Percentiles rank a stretch among this genome's conserved stretches.
Evolutionary conservation across 2,797 vertebrate species (phyloP).

Genomic region (Perodicticus potto): DNA sequence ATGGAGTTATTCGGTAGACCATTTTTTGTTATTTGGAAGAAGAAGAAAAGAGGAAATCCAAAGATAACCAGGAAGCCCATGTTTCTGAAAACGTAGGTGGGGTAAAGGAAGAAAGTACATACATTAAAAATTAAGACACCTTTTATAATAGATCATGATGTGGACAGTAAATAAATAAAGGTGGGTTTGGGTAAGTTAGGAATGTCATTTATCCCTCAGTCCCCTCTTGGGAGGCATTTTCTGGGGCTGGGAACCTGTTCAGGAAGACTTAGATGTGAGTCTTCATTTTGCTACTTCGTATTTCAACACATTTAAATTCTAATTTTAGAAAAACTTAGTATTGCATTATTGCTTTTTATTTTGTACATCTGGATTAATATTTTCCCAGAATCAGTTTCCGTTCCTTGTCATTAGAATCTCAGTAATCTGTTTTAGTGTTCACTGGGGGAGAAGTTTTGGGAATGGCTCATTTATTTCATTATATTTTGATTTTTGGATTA

Average conservation of each 20-base stretch:
- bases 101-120: not conserved
- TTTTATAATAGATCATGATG: not conserved
- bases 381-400: not conserved
- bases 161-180: not conserved
- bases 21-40: not conserved
- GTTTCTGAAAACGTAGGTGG: not conserved
- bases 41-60: not conserved
- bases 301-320: conserved; percentile 50
- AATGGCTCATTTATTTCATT: not conserved
- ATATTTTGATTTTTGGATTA: not conserved
- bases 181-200: not conserved
- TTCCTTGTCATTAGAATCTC: not conserved
- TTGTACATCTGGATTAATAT: not conserved
- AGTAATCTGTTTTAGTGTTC: not conserved
- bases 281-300: not conserved
- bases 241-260: not conserved
- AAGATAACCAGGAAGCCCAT: not conserved
- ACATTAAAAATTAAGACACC: not conserved
- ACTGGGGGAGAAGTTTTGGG: not conserved
- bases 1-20: not conserved
- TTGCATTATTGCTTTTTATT: not conserved
- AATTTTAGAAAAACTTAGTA: not conserved
- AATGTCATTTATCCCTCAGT: not conserved
- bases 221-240: not conserved
- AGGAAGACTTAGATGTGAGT: not conserved